A percentile compares a stretch with the other conserved stretches of the same genome.
These are phyloP conservation scores for Pachydiplax longipennis DNA, from an alignment of 2,888 invertebrate species.

Conservation along the genomic window DNA sequence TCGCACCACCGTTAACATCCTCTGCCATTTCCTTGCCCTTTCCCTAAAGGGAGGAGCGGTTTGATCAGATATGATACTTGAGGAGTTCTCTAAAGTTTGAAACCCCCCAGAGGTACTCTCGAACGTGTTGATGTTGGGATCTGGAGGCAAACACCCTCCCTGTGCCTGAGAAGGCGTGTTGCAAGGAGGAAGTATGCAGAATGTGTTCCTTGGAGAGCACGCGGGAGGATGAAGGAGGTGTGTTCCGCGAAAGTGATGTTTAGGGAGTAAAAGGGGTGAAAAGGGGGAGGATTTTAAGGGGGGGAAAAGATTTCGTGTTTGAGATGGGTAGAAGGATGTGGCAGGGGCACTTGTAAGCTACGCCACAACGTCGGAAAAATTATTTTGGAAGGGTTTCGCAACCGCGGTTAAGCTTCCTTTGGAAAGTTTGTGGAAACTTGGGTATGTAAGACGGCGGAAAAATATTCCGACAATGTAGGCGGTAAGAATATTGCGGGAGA, in stretches of 20 bases:
- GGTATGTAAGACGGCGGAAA: neutral
- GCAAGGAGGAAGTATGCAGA: neutral
- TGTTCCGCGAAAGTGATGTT: neutral
- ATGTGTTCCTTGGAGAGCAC: neutral
- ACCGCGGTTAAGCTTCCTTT: neutral
- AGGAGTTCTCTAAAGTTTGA: conserved; percentile 43
- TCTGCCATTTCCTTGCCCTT: neutral
- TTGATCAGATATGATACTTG: conserved; percentile 45
- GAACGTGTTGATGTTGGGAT: conserved; percentile 36
- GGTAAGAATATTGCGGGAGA: neutral
- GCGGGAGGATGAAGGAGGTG: neutral
- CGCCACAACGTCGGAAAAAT: neutral
- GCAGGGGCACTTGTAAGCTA: neutral
- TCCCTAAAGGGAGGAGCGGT: neutral
- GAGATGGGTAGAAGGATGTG: neutral
- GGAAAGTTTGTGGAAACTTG: neutral
- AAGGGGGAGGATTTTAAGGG: neutral
- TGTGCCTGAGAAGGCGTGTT: neutral
- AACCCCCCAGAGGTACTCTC: conserved; percentile 35
- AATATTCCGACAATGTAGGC: neutral
- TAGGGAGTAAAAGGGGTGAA: neutral
- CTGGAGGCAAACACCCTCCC: neutral
- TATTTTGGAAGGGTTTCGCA: neutral
- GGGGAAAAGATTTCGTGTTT: neutral
- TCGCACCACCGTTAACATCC: conserved; percentile 6